Base-by-base conservation (phyloP, 1,140 invertebrate genomes). In the Dendrolimus kikuchii region DNA sequence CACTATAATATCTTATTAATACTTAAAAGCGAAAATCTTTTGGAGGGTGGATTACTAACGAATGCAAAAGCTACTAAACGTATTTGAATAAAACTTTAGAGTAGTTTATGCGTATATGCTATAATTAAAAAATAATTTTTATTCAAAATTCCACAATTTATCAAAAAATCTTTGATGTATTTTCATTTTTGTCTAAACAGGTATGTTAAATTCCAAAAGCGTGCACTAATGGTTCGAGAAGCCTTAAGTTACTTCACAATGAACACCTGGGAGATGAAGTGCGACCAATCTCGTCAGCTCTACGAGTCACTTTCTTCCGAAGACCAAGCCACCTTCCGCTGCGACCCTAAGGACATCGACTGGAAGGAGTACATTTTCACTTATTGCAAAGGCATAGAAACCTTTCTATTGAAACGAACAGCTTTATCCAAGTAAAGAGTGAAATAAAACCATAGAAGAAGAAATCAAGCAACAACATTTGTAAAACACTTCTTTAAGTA, bases 301-400 rank as follows among this genome's bases (percentile, higher is more conserved):
- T 49, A 37, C 7, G 40, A 57, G 3, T 57, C 62, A 4, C 49
- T 74, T 5, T 64, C 67, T 2, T 0, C 36, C 10, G 46, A 51
- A 38, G 72, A 72, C 40, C 58, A 51, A 48, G 7, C 38, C 4
- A 8, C 8, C 0, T 72, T 75, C 38, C 57, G 53, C 4, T 72
- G 58, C 23, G 50, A 71, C 40, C 61, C 65, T 4, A 36, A 47
- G 0, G 46, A 50, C 7, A 62, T 74, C 6, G 44, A 64, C 4
- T 74, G 71, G 69, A 36, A 60, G 7, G 45, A 66, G 4, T 70
- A 70, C 8, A 62, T 70, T 0, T 51, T 57, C 2, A 56, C 38
- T 5, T 72, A 74, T n/a, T 59, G 59, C 4, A 36, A 48, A 5
- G 67, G 71, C 0, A 66, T 74, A 7, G 40, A 48, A 23, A 50